Conservation (phyloP, 1,140 invertebrate species). For the Tribolium castaneum region DNA sequence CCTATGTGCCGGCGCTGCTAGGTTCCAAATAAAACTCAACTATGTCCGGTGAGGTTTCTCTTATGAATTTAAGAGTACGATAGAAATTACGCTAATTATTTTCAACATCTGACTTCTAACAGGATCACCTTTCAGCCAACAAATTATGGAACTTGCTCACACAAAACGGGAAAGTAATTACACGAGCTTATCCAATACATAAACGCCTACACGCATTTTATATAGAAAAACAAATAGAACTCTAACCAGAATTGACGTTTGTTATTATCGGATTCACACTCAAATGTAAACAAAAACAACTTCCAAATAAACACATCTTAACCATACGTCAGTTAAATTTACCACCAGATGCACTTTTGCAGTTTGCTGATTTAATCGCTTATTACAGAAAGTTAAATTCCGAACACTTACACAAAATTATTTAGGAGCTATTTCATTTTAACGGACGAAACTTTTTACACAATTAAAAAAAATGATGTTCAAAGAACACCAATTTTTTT, state of each 20-base stretch:
- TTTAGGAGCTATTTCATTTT: no score
- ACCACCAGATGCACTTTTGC: no score
- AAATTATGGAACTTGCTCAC: background rate
- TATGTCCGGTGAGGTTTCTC: conserved; percentile 13
- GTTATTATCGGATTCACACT: conserved; percentile 26
- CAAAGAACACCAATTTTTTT: no score
- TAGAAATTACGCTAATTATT: conserved; percentile 22
- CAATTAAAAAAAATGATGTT: no score
- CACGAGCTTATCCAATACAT: background rate
- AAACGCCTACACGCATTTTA: background rate
- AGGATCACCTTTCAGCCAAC: background rate
- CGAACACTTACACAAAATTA: no score
- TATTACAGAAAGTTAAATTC: no score
- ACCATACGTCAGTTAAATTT: no score
- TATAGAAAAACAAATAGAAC: conserved; percentile 2
- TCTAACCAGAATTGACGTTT: background rate
- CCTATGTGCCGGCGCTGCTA: conserved; percentile 39
- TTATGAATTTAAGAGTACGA: conserved; percentile 28
- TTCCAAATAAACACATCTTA: no score
- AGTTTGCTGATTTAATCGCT: no score
- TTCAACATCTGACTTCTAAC: background rate
- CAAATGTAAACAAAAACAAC: conserved; percentile 2
- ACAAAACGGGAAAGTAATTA: conserved; percentile 7
- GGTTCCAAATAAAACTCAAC: conserved; percentile 29
- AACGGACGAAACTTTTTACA: no score